Base-by-base conservation (phyloP, 2,113 vertebrate species). In the Tupaia tana region DNA sequence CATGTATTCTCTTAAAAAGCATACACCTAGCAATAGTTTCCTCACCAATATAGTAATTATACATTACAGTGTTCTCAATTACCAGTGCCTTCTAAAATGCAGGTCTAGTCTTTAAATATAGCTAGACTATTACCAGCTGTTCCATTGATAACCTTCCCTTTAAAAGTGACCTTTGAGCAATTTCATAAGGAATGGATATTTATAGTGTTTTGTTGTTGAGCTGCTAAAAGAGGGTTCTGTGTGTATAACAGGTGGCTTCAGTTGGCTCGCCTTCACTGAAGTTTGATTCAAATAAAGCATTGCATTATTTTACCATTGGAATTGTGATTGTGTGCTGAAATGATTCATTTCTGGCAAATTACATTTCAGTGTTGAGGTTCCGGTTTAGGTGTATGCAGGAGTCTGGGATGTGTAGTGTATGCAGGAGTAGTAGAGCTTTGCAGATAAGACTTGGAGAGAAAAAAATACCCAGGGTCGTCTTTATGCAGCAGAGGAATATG, bases 151-250 rank as follows among this genome's bases (percentile, higher is more conserved):
- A 16, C 96, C 94, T 63, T 5, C 89, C 86, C 95, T 97, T 97
- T 97, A 93, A 94, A 95, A 98, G 90, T 96, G 94, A 95, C 97
- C 93, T 97, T 96, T 90, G 95, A 97, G 95, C 92, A 83, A 95
- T 98, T 96, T 96, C 80, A 31, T 74, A 66, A 96, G 95, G 97
- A 96, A 95, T 20, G 92, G 94, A 93, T 95, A 74, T 98, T 98
- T 97, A 94, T 97, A 97, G 96, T 92, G 61, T 86, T 96, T 86
- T 79, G 78, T 87, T 73, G 89, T 66, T 74, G 97, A 89, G 95
- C 95, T 96, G 86, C 97, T 98, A 91, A 98, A 96, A 98, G 97
- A 90, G 74, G 31, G 69, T 77, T 96, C 96, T 95, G 54, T 85
- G 0, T 74, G 29, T 56, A 73, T 63, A 97, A 98, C 98, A 98